Percentiles rank a stretch among this genome's conserved stretches.
These are phyloP conservation scores for Parapsyche elsis DNA, from an alignment of 1,140 invertebrate genomes.

Conservation along the genomic window DNA sequence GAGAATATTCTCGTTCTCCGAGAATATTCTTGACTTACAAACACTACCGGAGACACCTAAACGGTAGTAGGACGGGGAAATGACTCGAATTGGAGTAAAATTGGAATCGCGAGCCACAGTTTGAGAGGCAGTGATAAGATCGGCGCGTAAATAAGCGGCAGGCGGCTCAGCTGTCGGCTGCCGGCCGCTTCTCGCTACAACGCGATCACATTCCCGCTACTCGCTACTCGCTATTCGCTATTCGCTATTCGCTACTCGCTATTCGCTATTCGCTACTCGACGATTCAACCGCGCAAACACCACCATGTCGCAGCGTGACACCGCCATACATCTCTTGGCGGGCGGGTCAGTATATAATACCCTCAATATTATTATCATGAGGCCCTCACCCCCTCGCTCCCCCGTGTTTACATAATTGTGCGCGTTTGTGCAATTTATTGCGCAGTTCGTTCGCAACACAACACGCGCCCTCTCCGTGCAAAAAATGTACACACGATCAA, in stretches of 20 bases:
- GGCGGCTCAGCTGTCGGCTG: conserved; percentile 41
- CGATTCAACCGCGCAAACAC: too few species aligned
- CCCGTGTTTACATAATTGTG: conserved; percentile 28
- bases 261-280: too few species aligned
- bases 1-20: too few species aligned
- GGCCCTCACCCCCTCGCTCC: conserved; percentile 37
- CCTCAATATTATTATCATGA: conserved; percentile 31
- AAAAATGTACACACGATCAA: too few species aligned
- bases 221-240: too few species aligned
- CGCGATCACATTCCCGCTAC: background rate
- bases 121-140: background rate
- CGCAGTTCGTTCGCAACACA: conserved; percentile 7
- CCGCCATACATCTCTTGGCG: conserved; percentile 86
- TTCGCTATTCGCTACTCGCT: too few species aligned
- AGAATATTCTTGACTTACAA: too few species aligned
- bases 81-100: background rate
- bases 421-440: conserved; percentile 1
- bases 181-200: conserved; percentile 22
- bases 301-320: conserved; percentile 80
- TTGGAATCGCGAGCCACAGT: background rate
- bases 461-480: background rate
- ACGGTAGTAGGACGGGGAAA: background rate
- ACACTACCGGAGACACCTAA: too few species aligned
- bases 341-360: conserved; percentile 74
- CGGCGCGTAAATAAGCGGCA: conserved; percentile 41